Evolutionary conservation across 2,888 invertebrate species (phyloP).

Genomic region (Macrophya annulata): DNA sequence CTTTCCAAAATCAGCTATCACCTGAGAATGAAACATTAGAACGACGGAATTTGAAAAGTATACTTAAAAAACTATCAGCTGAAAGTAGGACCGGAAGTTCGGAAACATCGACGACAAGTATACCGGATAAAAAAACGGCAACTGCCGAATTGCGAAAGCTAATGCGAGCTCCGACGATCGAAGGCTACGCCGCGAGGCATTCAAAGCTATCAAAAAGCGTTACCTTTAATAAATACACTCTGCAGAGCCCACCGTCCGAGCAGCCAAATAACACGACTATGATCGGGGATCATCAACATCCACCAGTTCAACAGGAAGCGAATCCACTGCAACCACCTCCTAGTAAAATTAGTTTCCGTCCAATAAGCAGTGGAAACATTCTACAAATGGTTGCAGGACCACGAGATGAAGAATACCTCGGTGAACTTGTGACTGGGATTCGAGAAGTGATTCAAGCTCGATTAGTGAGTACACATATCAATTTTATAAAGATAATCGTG

Average conservation of each 20-base stretch:
- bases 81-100: conserved; percentile 81
- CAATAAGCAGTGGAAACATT: conserved; percentile 74
- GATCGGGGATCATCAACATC: conserved; percentile 66
- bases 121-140: conserved; percentile 76
- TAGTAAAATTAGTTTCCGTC: conserved; percentile 77
- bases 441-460: conserved; percentile 89
- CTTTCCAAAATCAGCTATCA: conserved; percentile 71
- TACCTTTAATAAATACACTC: conserved; percentile 92
- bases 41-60: conserved; percentile 90
- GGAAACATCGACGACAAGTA: conserved; percentile 73
- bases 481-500: no score
- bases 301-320: conserved; percentile 65
- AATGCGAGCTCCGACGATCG: conserved; percentile 91
- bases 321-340: conserved; percentile 74
- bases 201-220: conserved; percentile 94
- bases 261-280: conserved; percentile 64
- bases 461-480: conserved; percentile 75
- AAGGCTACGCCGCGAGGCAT: conserved; percentile 94
- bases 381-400: conserved; percentile 72
- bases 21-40: conserved; percentile 92
- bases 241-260: conserved; percentile 88
- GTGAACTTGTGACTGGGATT: conserved; percentile 89
- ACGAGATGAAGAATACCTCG: conserved; percentile 89
- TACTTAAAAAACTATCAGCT: conserved; percentile 91
- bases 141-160: conserved; percentile 85